A percentile compares a stretch with the other conserved stretches of the same genome.
These are phyloP conservation scores for Cerceris rybyensis DNA, from an alignment of 2,888 invertebrate genomes.

Conservation along the genomic window DNA sequence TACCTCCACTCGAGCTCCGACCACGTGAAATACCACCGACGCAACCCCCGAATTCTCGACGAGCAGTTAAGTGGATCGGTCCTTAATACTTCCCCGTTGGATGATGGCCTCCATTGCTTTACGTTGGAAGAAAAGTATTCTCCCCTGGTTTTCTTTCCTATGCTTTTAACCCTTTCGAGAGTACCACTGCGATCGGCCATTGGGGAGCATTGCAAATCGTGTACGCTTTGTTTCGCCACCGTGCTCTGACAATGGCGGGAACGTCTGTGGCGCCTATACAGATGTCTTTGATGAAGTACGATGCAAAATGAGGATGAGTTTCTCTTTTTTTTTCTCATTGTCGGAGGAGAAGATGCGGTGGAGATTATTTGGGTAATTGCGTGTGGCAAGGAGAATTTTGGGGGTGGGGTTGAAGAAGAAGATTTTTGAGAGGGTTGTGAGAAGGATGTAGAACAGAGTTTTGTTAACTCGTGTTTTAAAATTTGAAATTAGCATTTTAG, in stretches of 20 bases:
- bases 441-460: no score
- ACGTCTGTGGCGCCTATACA: not conserved
- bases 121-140: conserved; percentile 47
- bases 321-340: not conserved
- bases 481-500: no score
- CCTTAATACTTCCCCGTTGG: conserved; percentile 54
- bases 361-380: no score
- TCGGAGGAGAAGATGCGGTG: no score
- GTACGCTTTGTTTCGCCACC: conserved; percentile 23
- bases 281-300: not conserved
- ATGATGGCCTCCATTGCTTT: conserved; percentile 17
- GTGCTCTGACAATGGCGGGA: not conserved
- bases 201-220: conserved; percentile 51
- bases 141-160: conserved; percentile 25
- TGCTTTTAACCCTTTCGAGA: conserved; percentile 41
- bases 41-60: conserved; percentile 65
- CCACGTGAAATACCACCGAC: conserved; percentile 58
- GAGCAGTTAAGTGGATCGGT: conserved; percentile 66
- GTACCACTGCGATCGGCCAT: conserved; percentile 9
- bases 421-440: no score
- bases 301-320: not conserved
- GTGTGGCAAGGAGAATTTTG: no score
- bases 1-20: conserved; percentile 29
- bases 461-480: no score
- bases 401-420: no score